A percentile compares a stretch with the other conserved stretches of the same genome.
Conservation (phyloP, 2,888 invertebrate genomes). For the Liposcelis brunnea region DNA sequence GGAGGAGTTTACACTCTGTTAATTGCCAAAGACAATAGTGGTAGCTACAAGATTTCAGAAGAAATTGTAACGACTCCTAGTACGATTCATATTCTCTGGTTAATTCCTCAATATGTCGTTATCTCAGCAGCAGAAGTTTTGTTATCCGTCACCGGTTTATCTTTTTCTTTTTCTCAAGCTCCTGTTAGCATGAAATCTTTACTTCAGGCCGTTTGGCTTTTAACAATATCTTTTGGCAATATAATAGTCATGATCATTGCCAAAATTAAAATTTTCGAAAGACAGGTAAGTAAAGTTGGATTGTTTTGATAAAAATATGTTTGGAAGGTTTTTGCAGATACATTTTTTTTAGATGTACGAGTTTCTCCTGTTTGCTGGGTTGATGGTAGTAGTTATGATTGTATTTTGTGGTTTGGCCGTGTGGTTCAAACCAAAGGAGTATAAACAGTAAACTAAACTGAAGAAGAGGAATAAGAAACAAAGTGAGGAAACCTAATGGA, state of each 20-base stretch:
- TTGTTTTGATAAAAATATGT: too few species aligned
- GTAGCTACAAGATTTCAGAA: too few species aligned
- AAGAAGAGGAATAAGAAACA: constrained; percentile 23
- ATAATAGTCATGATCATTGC: constrained; percentile 80
- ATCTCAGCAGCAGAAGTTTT: constrained; percentile 89
- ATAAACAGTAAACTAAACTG: too few species aligned
- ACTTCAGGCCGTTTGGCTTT: constrained; percentile 75
- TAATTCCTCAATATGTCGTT: constrained; percentile 84
- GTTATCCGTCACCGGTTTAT: constrained; percentile 88
- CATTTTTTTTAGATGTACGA: constrained; percentile 57
- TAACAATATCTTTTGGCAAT: constrained; percentile 88
- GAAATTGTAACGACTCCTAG: constrained; percentile 44
- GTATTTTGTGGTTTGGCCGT: constrained; percentile 65
- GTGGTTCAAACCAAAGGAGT: constrained; percentile 65
- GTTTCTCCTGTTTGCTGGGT: constrained; percentile 68
- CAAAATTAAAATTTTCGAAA: constrained; percentile 53
- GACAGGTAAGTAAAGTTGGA: constrained; percentile 38
- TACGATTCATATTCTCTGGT: constrained; percentile 62
- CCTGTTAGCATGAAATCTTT: constrained; percentile 89
- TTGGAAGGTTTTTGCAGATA: too few species aligned
- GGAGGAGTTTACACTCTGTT: constrained; percentile 27
- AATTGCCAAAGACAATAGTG: constrained; percentile 3
- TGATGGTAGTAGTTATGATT: constrained; percentile 71
- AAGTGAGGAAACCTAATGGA: too few species aligned
- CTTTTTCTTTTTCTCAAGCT: constrained; percentile 88